Evolutionary conservation across 2,888 invertebrate species (phyloP), one percentile per base, ranked within the genome.

Genomic region (Tenthredo distinguenda): DNA sequence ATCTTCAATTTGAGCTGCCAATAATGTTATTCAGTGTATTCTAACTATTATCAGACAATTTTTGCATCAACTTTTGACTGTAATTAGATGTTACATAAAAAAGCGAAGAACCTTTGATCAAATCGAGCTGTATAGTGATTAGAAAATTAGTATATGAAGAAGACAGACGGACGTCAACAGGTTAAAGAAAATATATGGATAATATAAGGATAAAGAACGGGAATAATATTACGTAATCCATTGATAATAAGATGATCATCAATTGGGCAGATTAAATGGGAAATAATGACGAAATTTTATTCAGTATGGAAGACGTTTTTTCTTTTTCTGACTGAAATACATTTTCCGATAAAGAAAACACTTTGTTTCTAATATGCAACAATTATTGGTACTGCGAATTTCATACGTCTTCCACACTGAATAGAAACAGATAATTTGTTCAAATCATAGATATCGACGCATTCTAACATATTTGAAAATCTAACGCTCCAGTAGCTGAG

Each of bases 391-490:
- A 12, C 12, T 12, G 3, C 26, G 12, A 62, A 62, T 71, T 71
- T 15, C 9, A 4, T 5, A 26, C 21, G 50, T 31, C 50, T 77
- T 50, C 26, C 10, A 84, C 71, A 7, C 71, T 72, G 71, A 84
- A 68, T 72, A 34, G n/a, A 84, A 84, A 84, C 10, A 5, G 40
- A 72, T 37, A 50, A 21, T 55, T 37, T 43, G 15, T 15, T 84
- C n/a, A 68, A 84, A n/a, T 72, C 7, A 12, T 43, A 21, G 2
- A 37, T 9, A 55, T 84, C n/a, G 21, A 50, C 21, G 43, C 68
- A 68, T 55, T 83, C 43, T 71, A 40, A 84, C 50, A 47, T 71
- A 71, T 84, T 84, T 84, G n/a, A 72, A 21, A n/a, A 71, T 47
- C 84, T 71, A 47, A 50, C 37, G 43, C 15, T 15, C 18, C 26